Evolutionary conservation across 2,888 invertebrate species (phyloP).

Genomic region (Neuroscelio doddi): DNA sequence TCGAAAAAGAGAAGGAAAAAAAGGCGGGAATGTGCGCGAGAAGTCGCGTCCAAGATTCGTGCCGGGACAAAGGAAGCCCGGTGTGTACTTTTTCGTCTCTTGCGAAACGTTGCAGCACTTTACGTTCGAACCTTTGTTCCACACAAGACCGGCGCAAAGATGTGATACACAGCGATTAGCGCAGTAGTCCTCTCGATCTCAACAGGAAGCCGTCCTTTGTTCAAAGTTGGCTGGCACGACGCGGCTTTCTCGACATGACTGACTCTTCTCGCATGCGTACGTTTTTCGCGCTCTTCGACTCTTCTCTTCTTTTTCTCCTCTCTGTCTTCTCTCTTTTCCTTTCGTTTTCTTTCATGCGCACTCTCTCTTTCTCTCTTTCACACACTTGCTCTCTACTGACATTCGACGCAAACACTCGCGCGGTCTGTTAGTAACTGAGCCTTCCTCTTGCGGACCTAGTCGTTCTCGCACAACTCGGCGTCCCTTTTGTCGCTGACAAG

Average conservation of each 20-base stretch:
- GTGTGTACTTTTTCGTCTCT: background rate
- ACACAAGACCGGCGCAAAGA: conserved; percentile 3
- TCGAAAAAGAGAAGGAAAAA: conserved; percentile 2
- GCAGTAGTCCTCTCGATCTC: conserved; percentile 2
- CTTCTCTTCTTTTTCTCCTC: background rate
- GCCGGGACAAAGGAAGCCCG: conserved; percentile 11
- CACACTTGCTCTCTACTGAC: conserved; percentile 18
- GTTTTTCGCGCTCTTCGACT: background rate
- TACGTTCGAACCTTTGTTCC: conserved; percentile 2
- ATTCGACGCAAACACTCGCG: conserved; percentile 36
- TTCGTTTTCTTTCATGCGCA: conserved; percentile 15
- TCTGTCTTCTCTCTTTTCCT: conserved; percentile 10
- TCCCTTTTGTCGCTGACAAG: conserved; percentile 40
- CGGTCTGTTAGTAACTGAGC: conserved; percentile 44
- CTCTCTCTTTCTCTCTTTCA: conserved; percentile 14
- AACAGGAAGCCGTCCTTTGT: conserved; percentile 20
- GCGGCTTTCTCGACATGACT: conserved; percentile 4
- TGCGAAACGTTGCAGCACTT: background rate
- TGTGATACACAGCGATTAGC: background rate
- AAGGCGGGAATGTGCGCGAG: conserved; percentile 3
- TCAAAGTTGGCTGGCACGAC: conserved; percentile 12
- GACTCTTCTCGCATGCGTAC: conserved; percentile 1
- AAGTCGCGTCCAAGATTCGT: background rate
- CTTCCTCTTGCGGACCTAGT: conserved; percentile 28
- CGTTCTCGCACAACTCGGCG: conserved; percentile 41